Evolutionary conservation across 2,888 invertebrate genomes (phyloP).

Genomic region (Dolichomitus sp.): DNA sequence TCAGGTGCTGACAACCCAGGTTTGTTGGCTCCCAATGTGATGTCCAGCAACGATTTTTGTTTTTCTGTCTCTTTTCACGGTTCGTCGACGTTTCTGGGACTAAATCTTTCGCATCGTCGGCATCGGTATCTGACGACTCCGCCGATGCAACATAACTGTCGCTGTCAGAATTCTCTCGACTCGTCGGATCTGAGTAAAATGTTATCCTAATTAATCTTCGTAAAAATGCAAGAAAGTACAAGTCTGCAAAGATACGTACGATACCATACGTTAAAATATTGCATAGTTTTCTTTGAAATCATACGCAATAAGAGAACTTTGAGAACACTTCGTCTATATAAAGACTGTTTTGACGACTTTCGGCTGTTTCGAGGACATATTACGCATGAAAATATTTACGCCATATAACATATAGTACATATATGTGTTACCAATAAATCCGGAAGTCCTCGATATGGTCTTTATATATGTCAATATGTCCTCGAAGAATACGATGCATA

Average conservation of each 20-base stretch:
- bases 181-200: slow-evolving; percentile 8
- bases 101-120: background rate
- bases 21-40: slow-evolving; percentile 30
- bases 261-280: slow-evolving; percentile 1
- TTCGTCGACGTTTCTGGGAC: slow-evolving; percentile 17
- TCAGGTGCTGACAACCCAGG: slow-evolving; percentile 44
- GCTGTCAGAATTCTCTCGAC: slow-evolving; percentile 3
- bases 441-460: background rate
- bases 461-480: background rate
- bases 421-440: slow-evolving; percentile 10
- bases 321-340: background rate
- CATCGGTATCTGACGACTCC: slow-evolving; percentile 24
- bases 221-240: background rate
- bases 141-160: slow-evolving; percentile 26
- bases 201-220: background rate
- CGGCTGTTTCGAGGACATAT: background rate
- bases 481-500: background rate
- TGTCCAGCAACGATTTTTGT: slow-evolving; percentile 26
- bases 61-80: slow-evolving; percentile 1
- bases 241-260: background rate
- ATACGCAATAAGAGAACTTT: background rate
- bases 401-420: background rate
- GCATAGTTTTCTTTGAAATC: background rate
- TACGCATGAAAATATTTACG: background rate
- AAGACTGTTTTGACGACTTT: slow-evolving; percentile 1